Conservation (phyloP, 2,113 vertebrate species). For the Asarcornis scutulata region DNA sequence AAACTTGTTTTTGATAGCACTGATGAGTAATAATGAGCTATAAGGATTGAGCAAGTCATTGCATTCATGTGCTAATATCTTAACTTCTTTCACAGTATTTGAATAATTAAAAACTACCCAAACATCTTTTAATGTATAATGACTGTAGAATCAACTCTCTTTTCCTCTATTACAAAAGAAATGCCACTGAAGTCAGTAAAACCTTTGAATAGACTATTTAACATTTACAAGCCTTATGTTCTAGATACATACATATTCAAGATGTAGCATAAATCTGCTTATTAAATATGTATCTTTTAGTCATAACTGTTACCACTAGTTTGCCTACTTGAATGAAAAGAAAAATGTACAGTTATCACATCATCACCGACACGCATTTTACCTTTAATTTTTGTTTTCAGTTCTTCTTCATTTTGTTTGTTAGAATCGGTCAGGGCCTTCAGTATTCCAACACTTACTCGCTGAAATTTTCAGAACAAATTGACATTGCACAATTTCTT, state of each 20-base stretch:
- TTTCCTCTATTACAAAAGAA: not conserved
- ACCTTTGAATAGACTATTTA: not conserved
- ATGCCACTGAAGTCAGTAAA: not conserved
- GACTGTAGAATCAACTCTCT: not conserved
- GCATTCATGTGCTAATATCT: not conserved
- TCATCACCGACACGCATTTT: not conserved
- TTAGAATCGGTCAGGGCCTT: conserved; percentile 83
- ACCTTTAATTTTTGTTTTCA: conserved; percentile 91
- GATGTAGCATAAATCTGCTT: not conserved
- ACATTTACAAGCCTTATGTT: not conserved
- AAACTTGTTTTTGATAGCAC: too few species aligned
- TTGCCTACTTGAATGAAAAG: not conserved
- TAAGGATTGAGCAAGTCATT: not conserved
- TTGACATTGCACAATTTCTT: conserved; percentile 19
- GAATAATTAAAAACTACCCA: not conserved
- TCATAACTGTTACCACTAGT: not conserved
- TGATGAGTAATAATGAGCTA: not conserved
- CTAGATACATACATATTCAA: not conserved
- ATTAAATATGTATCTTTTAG: not conserved
- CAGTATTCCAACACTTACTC: conserved; percentile 84
- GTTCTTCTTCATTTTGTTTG: conserved; percentile 83
- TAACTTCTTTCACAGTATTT: not conserved
- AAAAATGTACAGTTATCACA: conserved; percentile 31
- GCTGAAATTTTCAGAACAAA: conserved; percentile 80
- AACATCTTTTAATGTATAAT: not conserved